Conservation (phyloP, 2,797 vertebrate genomes). For the Discoglossus pictus region DNA sequence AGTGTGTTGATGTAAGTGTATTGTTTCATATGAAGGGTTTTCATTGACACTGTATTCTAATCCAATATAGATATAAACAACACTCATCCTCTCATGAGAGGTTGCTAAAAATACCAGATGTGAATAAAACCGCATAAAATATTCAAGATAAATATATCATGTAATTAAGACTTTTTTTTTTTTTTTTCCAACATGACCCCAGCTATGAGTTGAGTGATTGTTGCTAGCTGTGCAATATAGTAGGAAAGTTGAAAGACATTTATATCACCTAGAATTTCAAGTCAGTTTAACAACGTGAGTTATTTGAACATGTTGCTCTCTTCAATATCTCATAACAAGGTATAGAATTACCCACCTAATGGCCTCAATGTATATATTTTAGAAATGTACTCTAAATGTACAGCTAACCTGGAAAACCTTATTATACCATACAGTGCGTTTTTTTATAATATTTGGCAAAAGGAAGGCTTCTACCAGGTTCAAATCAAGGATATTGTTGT, state of each 20-base stretch:
- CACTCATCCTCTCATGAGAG: too few species aligned
- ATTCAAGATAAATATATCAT: too few species aligned
- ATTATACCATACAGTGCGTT: not conserved
- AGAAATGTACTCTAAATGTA: conserved; percentile 12
- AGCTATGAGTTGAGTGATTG: too few species aligned
- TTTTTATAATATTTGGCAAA: conserved; percentile 6
- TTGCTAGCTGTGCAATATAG: not conserved
- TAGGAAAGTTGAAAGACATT: conserved; percentile 1
- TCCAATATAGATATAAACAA: too few species aligned
- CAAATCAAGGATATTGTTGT: conserved; percentile 29
- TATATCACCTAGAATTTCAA: not conserved
- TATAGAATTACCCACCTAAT: not conserved
- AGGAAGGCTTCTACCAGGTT: not conserved
- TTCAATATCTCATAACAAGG: not conserved
- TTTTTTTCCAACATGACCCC: too few species aligned
- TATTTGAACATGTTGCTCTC: not conserved
- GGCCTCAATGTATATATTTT: not conserved
- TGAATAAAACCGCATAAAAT: too few species aligned
- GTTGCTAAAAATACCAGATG: too few species aligned
- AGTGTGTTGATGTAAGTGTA: too few species aligned
- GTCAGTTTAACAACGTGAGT: not conserved
- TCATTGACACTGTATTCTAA: too few species aligned
- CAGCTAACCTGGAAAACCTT: not conserved
- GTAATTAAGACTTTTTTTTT: too few species aligned
- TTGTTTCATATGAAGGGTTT: too few species aligned